Evolutionary conservation across 2,888 invertebrate species (phyloP), one percentile per base, ranked within the genome.

Genomic region (Dendrolimus pini): DNA sequence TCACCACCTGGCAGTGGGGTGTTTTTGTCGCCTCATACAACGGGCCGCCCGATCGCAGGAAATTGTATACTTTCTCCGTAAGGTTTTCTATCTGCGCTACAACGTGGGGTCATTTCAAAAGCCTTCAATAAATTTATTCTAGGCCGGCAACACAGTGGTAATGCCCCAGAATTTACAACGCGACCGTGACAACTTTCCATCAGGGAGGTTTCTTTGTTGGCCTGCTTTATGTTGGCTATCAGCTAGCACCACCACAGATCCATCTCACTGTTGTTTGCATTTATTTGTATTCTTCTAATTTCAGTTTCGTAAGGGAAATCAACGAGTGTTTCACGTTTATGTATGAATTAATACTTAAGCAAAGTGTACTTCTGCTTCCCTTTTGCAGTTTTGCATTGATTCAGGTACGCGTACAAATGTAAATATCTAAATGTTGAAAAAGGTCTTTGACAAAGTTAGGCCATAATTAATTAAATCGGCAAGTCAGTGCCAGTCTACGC

Each of bases 311-410:
- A 9, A 13, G 41, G 12, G 18, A 41, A 10, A 30, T 58, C 42
- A 54, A 53, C 13, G 53, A 10, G 9, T 58, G 58, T 53, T 18
- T 58, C 12, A 41, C 52, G n/a, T 18, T 58, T 7, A 42, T 56
- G 14, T 58, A 56, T n/a, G 58, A 58, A 53, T 7, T 58, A 7
- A 52, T 41, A 6, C 13, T 58, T 30, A 58, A 58, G 7, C 41
- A 41, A 12, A 54, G 52, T 7, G 53, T 55, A 9, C 8, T 58
- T 30, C 42, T 55, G 7, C 41, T 58, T 8, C 58, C 58, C 7
- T 14, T 58, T 9, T 55, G 55, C 30, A 12, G 55, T 9, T 58
- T 47, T 42, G 41, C 53, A 53, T 1, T 58, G 9, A 18, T 58
- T 10, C 41, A 55, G 53, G 58, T 58, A 58, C 10, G 47, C 10